Evolutionary conservation across 2,888 invertebrate species (phyloP).

Genomic region (Lycocerus yunnanus): DNA sequence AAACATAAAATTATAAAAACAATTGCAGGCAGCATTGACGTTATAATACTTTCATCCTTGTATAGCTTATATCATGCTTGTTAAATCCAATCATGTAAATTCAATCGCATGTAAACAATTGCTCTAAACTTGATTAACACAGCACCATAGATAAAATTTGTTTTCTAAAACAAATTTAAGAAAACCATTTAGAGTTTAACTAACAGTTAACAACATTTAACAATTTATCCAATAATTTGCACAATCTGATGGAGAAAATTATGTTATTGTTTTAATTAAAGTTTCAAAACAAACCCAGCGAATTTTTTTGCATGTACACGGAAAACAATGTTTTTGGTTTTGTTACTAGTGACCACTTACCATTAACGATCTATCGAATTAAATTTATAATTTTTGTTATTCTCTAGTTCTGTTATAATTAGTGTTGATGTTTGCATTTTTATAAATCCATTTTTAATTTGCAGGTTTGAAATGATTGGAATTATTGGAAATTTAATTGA

Average conservation of each 20-base stretch:
- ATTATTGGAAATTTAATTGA: not conserved
- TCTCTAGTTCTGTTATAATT: too few relatives aligned
- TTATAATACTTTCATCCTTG: not conserved
- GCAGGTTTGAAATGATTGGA: not conserved
- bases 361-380: too few relatives aligned
- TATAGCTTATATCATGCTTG: not conserved
- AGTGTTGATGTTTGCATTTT: not conserved
- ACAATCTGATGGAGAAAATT: too few relatives aligned
- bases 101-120: not conserved
- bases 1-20: not conserved
- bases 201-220: not conserved
- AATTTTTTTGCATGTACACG: too few relatives aligned
- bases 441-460: not conserved
- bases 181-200: not conserved
- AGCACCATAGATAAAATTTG: not conserved
- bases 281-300: too few relatives aligned
- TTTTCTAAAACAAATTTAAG: not conserved
- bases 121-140: not conserved
- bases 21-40: not conserved
- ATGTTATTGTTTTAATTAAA: too few relatives aligned
- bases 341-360: too few relatives aligned
- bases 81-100: not conserved
- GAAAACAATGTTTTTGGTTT: too few relatives aligned
- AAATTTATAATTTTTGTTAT: too few relatives aligned
- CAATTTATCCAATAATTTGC: not conserved